Evolutionary conservation across 2,888 invertebrate species (phyloP).

Genomic region (Incurvaria masculella): DNA sequence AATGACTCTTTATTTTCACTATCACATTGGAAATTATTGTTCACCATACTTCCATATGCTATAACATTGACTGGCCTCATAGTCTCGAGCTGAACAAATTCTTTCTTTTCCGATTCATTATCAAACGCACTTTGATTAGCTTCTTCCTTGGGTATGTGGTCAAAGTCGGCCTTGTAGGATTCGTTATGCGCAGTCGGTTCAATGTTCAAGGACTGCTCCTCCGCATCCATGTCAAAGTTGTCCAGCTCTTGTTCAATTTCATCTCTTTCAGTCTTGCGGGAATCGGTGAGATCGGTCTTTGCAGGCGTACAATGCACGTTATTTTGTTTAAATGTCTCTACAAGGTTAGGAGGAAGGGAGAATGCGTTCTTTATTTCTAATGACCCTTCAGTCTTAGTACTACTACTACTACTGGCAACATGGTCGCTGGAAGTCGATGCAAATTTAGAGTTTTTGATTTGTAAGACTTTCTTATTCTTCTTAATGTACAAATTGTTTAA

Average conservation of each 20-base stretch:
- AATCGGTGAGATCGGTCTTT: constrained; percentile 28
- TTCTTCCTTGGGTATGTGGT: constrained; percentile 23
- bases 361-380: neutral
- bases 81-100: constrained; percentile 30
- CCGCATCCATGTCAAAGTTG: constrained; percentile 35
- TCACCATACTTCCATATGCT: constrained; percentile 35
- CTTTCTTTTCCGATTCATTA: constrained; percentile 20
- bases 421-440: constrained; percentile 12
- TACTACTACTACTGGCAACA: constrained; percentile 10
- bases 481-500: constrained; percentile 45
- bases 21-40: constrained; percentile 36
- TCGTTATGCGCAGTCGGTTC: constrained; percentile 24
- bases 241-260: constrained; percentile 23
- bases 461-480: constrained; percentile 44
- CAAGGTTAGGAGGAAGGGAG: neutral
- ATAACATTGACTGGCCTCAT: constrained; percentile 44
- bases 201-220: constrained; percentile 41
- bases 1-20: constrained; percentile 39
- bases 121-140: constrained; percentile 39
- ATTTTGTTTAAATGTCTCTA: constrained; percentile 33
- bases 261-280: constrained; percentile 33
- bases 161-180: constrained; percentile 23
- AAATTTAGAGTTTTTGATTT: constrained; percentile 40
- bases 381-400: neutral
- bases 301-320: constrained; percentile 24